These are phyloP conservation scores for Dynastes hyllus DNA, from an alignment of 2,888 invertebrate species.

Conservation along the genomic window DNA sequence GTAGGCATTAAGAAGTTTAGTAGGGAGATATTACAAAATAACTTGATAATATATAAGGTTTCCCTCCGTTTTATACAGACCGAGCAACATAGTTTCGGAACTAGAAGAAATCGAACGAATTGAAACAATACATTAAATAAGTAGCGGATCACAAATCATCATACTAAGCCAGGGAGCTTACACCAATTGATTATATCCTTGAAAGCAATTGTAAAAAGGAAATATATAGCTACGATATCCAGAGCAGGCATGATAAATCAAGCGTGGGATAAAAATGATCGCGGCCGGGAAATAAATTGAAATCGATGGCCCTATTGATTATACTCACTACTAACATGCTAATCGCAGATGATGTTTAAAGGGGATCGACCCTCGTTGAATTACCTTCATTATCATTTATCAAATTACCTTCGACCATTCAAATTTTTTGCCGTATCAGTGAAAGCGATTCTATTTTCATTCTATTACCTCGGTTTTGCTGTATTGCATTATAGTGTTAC, in stretches of 20 bases:
- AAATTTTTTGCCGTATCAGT: constrained; percentile 1
- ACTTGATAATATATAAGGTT: no score
- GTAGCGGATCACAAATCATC: constrained; percentile 60
- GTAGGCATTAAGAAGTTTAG: no score
- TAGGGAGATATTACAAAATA: no score
- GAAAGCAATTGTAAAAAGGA: constrained; percentile 66
- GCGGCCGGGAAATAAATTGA: constrained; percentile 66
- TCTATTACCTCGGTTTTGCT: neutral
- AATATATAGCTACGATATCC: constrained; percentile 65
- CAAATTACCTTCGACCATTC: constrained; percentile 27
- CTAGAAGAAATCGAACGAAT: neutral
- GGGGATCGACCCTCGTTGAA: constrained; percentile 43
- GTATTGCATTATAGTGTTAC: neutral
- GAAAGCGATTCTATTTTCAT: neutral
- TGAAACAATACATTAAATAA: constrained; percentile 52
- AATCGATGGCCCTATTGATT: constrained; percentile 65
- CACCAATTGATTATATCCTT: constrained; percentile 63
- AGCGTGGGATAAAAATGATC: constrained; percentile 66
- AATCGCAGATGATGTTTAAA: constrained; percentile 55
- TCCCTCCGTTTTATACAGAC: neutral
- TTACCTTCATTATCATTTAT: constrained; percentile 49
- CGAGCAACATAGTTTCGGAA: neutral
- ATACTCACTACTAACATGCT: constrained; percentile 63
- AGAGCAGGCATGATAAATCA: constrained; percentile 66
- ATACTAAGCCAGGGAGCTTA: constrained; percentile 58